phyloP scores from a whole-genome alignment of 2,113 vertebrate genomes.

The Fukomys damarensis region DNA sequence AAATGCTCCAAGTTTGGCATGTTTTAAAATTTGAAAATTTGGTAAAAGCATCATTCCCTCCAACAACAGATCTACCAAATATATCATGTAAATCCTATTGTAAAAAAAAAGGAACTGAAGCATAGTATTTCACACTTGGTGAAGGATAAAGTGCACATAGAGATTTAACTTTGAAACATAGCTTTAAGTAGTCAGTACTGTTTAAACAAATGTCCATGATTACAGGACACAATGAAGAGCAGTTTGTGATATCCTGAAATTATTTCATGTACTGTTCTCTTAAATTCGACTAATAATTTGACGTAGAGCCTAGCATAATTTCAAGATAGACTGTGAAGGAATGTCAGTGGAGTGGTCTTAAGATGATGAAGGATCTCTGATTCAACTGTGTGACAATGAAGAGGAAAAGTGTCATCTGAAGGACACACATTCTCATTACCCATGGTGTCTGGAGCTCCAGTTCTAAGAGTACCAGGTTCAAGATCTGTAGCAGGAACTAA shows the following conservation, averaged over 20 bases:
- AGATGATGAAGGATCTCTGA: not conserved
- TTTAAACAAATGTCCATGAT: not conserved
- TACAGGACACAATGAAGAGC: not conserved
- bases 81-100: not conserved
- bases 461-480: constrained; percentile 80
- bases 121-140: not conserved
- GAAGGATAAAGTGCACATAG: not conserved
- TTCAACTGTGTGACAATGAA: not conserved
- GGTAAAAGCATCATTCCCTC: not conserved
- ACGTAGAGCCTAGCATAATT: not conserved
- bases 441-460: constrained; percentile 74
- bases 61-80: not conserved
- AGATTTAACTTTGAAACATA: not conserved
- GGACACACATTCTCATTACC: constrained; percentile 78
- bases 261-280: constrained; percentile 7
- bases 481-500: constrained; percentile 77
- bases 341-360: constrained; percentile 26
- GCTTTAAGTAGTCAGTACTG: not conserved
- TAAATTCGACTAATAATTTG: not conserved
- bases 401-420: constrained; percentile 43
- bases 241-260: constrained; percentile 25
- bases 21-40: constrained; percentile 33
- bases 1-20: not conserved
- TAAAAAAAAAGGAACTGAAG: constrained; percentile 14
- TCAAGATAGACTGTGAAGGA: not conserved